Percentiles rank a stretch among this genome's conserved stretches.
Evolutionary conservation across 2,113 vertebrate genomes (phyloP).

Genomic region (Melanocharis versteri): DNA sequence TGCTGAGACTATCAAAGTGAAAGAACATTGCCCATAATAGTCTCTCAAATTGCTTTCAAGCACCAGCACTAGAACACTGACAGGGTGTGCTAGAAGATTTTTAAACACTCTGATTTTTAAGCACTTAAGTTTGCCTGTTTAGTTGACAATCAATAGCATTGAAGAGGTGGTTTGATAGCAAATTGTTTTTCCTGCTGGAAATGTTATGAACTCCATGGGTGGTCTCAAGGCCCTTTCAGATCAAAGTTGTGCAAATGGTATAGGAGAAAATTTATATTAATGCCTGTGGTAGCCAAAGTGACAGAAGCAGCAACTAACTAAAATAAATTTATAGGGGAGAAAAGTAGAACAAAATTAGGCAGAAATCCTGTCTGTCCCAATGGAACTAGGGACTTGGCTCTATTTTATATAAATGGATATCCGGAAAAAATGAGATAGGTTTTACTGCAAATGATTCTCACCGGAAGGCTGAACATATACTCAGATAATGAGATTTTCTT

Average conservation of each 20-base stretch:
- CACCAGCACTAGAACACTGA: background rate
- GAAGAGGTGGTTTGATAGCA: background rate
- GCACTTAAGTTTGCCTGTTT: background rate
- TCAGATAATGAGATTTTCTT: conserved; percentile 28
- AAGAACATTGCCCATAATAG: background rate
- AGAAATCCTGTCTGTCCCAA: background rate
- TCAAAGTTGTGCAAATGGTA: background rate
- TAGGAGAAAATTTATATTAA: background rate
- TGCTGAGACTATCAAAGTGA: background rate
- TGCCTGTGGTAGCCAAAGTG: background rate
- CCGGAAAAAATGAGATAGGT: background rate
- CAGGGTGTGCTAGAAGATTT: background rate
- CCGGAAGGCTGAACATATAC: background rate
- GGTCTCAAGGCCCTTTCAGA: background rate
- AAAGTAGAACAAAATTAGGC: background rate
- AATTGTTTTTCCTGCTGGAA: background rate
- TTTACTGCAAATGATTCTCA: conserved; percentile 12
- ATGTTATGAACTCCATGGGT: background rate
- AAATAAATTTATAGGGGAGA: background rate
- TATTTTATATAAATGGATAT: background rate
- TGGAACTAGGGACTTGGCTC: background rate
- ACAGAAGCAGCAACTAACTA: background rate
- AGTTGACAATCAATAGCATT: background rate
- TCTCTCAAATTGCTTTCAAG: background rate
- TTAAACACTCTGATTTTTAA: background rate